Percentiles rank a stretch among this genome's conserved stretches.
Evolutionary conservation across 2,888 invertebrate genomes (phyloP).

Genomic region (Clepsis dumicolana): DNA sequence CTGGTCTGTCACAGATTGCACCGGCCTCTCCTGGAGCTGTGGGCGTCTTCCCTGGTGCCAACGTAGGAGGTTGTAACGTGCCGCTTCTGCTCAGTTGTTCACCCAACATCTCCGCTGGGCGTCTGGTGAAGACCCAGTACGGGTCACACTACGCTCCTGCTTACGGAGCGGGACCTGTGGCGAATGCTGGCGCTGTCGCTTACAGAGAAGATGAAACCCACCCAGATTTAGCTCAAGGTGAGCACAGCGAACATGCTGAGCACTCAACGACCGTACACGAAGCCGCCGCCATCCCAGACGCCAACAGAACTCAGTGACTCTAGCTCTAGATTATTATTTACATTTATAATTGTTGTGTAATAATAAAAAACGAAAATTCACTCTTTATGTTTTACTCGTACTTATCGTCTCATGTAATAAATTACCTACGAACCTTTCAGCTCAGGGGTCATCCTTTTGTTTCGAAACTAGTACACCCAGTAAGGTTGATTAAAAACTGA

Average conservation of each 20-base stretch:
- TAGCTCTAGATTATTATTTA: constrained; percentile 28
- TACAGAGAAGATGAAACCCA: constrained; percentile 63
- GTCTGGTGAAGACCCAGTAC: constrained; percentile 56
- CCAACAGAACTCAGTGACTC: constrained; percentile 34
- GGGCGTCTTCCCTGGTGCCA: constrained; percentile 72
- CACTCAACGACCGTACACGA: constrained; percentile 47
- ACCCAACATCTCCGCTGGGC: constrained; percentile 70
- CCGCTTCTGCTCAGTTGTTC: constrained; percentile 77
- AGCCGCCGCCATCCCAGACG: constrained; percentile 19
- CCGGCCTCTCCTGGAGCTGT: constrained; percentile 57
- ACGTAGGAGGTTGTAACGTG: constrained; percentile 67
- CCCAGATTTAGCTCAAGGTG: constrained; percentile 50
- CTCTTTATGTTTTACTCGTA: not conserved
- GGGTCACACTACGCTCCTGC: constrained; percentile 49
- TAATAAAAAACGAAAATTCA: constrained; percentile 24
- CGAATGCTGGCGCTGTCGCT: constrained; percentile 44
- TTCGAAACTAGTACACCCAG: no score
- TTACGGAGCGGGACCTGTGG: constrained; percentile 43
- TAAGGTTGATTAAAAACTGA: no score
- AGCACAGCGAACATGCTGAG: constrained; percentile 52
- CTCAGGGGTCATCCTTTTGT: no score
- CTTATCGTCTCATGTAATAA: no score
- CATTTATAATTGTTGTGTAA: constrained; percentile 34
- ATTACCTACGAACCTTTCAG: no score
- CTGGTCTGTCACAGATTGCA: constrained; percentile 46